Base-by-base conservation (phyloP, 1,140 invertebrate genomes). In the Zophobas morio region DNA sequence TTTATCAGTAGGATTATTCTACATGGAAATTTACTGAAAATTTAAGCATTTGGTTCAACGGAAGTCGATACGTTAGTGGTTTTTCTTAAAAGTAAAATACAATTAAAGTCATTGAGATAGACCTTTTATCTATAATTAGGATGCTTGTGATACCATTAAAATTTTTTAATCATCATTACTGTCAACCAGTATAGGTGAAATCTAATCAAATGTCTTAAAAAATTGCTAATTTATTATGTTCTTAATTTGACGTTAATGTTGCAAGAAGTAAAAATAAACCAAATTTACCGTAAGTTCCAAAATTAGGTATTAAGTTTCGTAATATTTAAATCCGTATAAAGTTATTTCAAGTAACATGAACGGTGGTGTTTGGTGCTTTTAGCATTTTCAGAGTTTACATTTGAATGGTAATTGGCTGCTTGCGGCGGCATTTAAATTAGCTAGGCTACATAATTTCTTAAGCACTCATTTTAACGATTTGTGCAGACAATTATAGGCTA, bases 91-190 rank as follows among this genome's bases (percentile, higher is more conserved):
- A 66, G 37, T 66, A 66, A 66, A 66, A 66, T 32, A 66, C 37
- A 66, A 66, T 66, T 66, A 66, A 40, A 66, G 1, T 5, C 33
- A 42, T 42, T 42, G 60, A 42, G 35, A 42, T 66, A 32, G 60
- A 66, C 8, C 60, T 66, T 66, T 66, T 66, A 66, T 66, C 60
- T 66, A 66, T 66, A 46, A 66, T 66, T 66, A 66, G 60, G 37
- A 42, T 66, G 60, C 60, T 42, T 66, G 37, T 32, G 36, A 33
- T 66, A 20, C 42, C 60, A 66, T 66, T 42, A 66, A 66, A 42
- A 66, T 66, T 66, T 66, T 66, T 66, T 66, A 66, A 66, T 66
- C 60, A 66, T 66, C 60, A 66, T 66, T 66, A 66, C 60, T 66
- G 60, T 66, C 60, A 66, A 42, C 39, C 37, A 6, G 32, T 66